Evolutionary conservation across 1,140 invertebrate species (phyloP).

Genomic region (Papilio xuthus): DNA sequence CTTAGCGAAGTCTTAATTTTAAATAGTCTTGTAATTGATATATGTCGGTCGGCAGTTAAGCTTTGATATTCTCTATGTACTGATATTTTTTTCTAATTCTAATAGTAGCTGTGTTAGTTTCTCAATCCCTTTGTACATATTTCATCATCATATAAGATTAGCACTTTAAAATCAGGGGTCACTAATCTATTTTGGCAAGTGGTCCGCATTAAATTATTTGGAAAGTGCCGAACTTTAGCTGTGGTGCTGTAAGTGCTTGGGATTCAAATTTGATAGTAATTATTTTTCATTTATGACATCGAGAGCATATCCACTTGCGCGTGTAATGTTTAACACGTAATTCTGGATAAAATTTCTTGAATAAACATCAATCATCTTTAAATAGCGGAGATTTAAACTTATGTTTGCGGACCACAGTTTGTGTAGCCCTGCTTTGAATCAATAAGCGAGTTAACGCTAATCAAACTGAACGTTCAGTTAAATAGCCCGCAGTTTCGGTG

Average conservation of each 20-base stretch:
- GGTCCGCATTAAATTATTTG: neutral
- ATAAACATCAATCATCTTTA: neutral
- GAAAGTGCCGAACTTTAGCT: neutral
- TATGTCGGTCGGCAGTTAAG: neutral
- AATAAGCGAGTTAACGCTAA: slow-evolving; percentile 22
- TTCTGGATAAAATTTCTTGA: neutral
- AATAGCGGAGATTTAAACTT: neutral
- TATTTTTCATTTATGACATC: too few species aligned
- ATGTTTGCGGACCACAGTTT: neutral
- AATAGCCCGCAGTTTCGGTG: slow-evolving; percentile 16
- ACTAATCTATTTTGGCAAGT: neutral
- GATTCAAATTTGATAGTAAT: too few species aligned
- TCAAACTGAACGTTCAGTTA: slow-evolving; percentile 24
- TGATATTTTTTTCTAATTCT: neutral
- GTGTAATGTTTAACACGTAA: too few species aligned
- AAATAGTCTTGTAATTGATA: neutral
- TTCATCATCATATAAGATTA: neutral
- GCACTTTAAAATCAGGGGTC: neutral
- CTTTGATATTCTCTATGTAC: neutral
- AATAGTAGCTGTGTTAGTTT: neutral
- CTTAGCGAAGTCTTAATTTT: neutral
- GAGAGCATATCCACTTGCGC: too few species aligned
- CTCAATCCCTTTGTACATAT: neutral
- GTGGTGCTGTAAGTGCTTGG: neutral
- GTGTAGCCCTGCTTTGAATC: slow-evolving; percentile 3